Base-by-base conservation (phyloP, 2,888 invertebrate species). In the Eretmocerus hayati region DNA sequence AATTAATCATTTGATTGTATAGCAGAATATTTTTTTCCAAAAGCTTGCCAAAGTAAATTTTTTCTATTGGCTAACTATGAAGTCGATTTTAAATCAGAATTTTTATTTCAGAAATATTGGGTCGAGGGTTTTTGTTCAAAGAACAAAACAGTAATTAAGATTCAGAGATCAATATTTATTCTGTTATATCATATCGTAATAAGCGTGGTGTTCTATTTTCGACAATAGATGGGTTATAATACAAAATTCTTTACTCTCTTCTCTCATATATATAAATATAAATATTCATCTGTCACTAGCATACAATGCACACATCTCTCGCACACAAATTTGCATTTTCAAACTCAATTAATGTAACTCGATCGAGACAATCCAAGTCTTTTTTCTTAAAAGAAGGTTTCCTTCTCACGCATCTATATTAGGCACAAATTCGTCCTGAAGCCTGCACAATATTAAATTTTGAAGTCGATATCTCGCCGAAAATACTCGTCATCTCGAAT, bases 81-180 rank as follows among this genome's bases (percentile, higher is more conserved):
- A 26, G 26, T 26, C 11, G 26, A 26, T 26, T 26, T 11, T 26
- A 11, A 26, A 9, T 6, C 11, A n/a, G 11, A 9, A 26, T 26
- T 26, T 26, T 26, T 26, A 26, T 11, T 26, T 6, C 6, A 11
- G 26, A 9, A 26, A 26, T 48, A 30, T 19, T 26, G 42, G 42
- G 46, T 35, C 5, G 2, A 35, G 4, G 38, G 37, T 40, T 22
- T 44, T 11, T 20, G n/a, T 19, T n/a, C n/a, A 41, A 42, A 22
- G 11, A 42, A 51, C 26, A 48, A 50, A 26, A 13, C 36, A 42
- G 35, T 44, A 9, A 40, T 18, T 49, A 46, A 42, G 23, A 42
- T 54, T 49, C 65, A 66, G 70, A 71, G 71, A 71, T 71, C 70
- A 68, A 66, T 64, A 60, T 70, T 70, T 71, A 71, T 71, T 71